Evolutionary conservation across 64 coral and sea anemone species (phyloP), one percentile per base, ranked within the genome.

Genomic region (Montipora capricornis): DNA sequence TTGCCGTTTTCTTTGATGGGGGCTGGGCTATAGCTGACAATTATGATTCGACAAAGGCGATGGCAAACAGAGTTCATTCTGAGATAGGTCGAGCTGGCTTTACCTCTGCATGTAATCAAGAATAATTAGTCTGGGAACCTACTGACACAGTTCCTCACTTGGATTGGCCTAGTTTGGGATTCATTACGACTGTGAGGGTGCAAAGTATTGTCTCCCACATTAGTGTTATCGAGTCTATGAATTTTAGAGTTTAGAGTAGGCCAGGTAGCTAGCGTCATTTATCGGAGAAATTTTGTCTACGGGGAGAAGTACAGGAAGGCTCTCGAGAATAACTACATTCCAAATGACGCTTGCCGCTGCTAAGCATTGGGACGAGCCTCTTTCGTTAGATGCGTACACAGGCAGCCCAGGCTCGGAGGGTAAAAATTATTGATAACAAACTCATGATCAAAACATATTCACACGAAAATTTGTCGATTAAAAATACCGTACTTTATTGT

Each of bases 101-200:
- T 89, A 26, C 26, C 1, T 26, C 24, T 24, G 24, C 24, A 24
- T 24, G 24, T 26, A 26, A 26, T 26, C 26, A 26, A 26, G 26
- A 26, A 26, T 26, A 26, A 26, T 26, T 26, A 26, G 69, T 81
- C 10, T 94, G 92, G 83, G 76, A 88, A 52, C 64, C 92, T 26
- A 26, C 26, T 26, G 22, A 68, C 50, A 16, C 85, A 94, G 70
- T 4, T 53, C 68, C 45, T 94, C 14, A 64, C 16, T 20, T 94
- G 84, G 84, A 59, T 94, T 9, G 87, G 87, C 19, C 24, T 88
- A 49, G 20, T 89, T 14, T 89, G 74, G 87, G 47, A 89, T 78
- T 52, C 59, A 77, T 89, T 88, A 49, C 45, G 13, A 44, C 24
- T 5, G 52, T 14, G 19, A 61, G 49, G 73, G 14, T 77, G 76